phyloP scores from a whole-genome alignment of 1,140 invertebrate genomes.

The Aphelinus certus region DNA sequence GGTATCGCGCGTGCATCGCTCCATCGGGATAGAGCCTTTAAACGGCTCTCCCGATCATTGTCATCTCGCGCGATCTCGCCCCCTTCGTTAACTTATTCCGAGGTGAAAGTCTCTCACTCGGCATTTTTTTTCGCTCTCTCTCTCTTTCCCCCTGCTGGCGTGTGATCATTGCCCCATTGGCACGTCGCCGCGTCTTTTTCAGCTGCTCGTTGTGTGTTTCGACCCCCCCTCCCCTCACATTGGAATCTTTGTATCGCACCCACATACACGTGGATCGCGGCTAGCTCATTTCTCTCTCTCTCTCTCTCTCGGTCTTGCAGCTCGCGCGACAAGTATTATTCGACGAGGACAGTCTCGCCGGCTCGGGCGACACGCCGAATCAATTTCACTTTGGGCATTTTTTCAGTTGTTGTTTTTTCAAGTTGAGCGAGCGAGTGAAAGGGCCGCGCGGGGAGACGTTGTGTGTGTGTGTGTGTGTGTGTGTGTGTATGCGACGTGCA shows the following conservation, averaged over 20 bases:
- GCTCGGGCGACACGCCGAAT: constrained; percentile 7
- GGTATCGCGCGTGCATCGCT: constrained; percentile 28
- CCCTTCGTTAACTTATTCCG: no score
- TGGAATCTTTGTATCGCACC: no score
- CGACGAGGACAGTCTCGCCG: background rate
- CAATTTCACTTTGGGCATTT: constrained; percentile 33
- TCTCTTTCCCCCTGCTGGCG: background rate
- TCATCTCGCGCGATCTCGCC: constrained; percentile 21
- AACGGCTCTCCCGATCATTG: constrained; percentile 21
- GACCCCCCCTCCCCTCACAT: no score
- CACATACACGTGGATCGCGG: no score
- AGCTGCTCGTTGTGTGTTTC: background rate
- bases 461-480: no score
- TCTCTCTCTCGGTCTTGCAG: background rate
- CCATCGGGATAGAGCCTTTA: constrained; percentile 24
- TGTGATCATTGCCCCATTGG: constrained; percentile 15
- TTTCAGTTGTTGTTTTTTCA: no score
- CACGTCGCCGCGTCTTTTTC: constrained; percentile 1
- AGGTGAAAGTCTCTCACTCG: constrained; percentile 31
- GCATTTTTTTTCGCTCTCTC: background rate
- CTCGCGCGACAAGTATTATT: no score
- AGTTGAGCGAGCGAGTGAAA: background rate
- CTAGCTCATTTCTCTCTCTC: constrained; percentile 3
- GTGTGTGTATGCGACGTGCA: no score
- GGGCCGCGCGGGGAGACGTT: background rate